Evolutionary conservation across 2,797 vertebrate species (phyloP), one percentile per base, ranked within the genome.

Genomic region (Triplophysa yarkandensis): DNA sequence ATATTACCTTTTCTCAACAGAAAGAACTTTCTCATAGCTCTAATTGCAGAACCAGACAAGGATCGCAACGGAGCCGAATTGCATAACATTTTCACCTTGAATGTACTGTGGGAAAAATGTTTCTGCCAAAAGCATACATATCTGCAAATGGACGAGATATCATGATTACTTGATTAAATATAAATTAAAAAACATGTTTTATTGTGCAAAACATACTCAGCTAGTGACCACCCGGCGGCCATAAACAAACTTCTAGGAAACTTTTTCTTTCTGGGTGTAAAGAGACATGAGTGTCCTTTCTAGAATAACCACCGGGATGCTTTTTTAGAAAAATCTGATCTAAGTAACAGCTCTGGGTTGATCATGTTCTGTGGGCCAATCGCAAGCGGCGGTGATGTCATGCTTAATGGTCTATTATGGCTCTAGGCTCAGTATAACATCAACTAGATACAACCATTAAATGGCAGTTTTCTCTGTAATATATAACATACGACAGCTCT

Each of bases 201-300:
- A 17, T 27, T 30, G n/a, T 14, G 36, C 13, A 55, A 41, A 23
- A 4, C 34, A 27, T 57, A 21, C 46, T 50, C 8, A 50, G 4
- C 13, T 28, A 61, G 17, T 16, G 10, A 36, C 4, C 30, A 1
- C 23, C 1, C 2, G n/a, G 44, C 1, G 5, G 25, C n/a, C 27
- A 63, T 39, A 52, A 10, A 52, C 28, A 63, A 72, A 21, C 34
- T 63, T 63, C 68, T 61, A 55, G 41, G 41, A 72, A 61, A n/a
- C 17, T 17, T 52, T 72, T 0, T 27, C 27, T 63, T 16, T 6
- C 16, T 50, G 34, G 10, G 23, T 54, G 23, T 54, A 32, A 30
- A 57, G 44, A 57, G 16, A 57, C 55, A 57, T 28, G 6, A 32
- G 28, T 57, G 17, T 8, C 55, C 55, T 30, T 57, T 32, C 55